phyloP scores from a whole-genome alignment of 2,888 invertebrate genomes.

The Glyphotaelius pellucidus region DNA sequence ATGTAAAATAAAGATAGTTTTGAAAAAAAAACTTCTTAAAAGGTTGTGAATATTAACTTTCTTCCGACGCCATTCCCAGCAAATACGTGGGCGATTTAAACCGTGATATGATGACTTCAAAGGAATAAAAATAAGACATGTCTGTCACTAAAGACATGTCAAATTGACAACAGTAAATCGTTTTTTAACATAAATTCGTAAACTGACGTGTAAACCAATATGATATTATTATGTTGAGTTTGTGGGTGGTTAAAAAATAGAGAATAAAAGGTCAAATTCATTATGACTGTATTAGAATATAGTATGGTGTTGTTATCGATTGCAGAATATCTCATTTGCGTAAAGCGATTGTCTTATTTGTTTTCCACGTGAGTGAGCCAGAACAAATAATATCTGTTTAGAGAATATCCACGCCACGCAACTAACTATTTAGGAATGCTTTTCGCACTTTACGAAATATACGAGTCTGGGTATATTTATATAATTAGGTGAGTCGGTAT shows the following conservation, averaged over 20 bases:
- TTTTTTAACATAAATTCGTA: background rate
- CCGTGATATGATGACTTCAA: background rate
- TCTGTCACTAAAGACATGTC: background rate
- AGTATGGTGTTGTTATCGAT: no score
- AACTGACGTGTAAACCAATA: no score
- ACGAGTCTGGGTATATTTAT: background rate
- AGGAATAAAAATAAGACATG: background rate
- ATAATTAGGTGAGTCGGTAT: background rate
- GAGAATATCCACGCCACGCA: background rate
- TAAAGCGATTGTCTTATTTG: background rate
- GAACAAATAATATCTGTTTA: background rate
- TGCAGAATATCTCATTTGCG: background rate
- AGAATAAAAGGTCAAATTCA: no score
- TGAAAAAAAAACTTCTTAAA: no score
- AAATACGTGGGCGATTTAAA: background rate
- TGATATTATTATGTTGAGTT: no score
- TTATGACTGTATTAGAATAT: no score
- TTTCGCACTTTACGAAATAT: constrained; percentile 1
- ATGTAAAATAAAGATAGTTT: no score
- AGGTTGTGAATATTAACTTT: background rate
- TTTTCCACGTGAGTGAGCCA: background rate
- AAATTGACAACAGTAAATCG: background rate
- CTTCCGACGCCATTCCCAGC: background rate
- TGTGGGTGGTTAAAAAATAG: no score
- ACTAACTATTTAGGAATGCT: background rate